These are phyloP conservation scores for Sinosuthora webbiana DNA, from an alignment of 2,113 vertebrate species.

Conservation along the genomic window DNA sequence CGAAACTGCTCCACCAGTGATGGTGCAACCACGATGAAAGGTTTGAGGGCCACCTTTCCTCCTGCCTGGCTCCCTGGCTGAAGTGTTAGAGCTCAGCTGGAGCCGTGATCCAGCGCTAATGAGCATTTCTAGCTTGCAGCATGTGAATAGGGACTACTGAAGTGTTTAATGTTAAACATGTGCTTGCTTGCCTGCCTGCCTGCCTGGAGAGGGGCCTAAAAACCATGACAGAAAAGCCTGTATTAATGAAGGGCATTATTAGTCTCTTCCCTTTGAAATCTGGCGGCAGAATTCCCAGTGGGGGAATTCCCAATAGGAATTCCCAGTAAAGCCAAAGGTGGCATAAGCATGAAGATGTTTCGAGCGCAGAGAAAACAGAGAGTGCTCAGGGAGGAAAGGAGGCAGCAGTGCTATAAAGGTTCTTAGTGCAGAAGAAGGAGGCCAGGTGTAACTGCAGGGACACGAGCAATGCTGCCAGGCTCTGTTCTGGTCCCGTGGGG, in stretches of 20 bases:
- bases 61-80: not conserved
- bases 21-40: not conserved
- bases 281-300: slow-evolving; percentile 48
- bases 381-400: not conserved
- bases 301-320: slow-evolving; percentile 58
- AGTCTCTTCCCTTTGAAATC: slow-evolving; percentile 44
- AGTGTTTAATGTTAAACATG: slow-evolving; percentile 58
- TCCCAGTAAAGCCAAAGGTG: slow-evolving; percentile 14
- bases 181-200: slow-evolving; percentile 25
- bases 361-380: not conserved
- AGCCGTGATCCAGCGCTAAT: not conserved
- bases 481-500: not conserved
- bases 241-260: slow-evolving; percentile 48
- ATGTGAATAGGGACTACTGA: slow-evolving; percentile 17
- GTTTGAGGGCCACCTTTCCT: not conserved
- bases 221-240: slow-evolving; percentile 25
- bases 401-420: not conserved
- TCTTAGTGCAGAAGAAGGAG: not conserved
- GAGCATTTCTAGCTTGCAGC: slow-evolving; percentile 40
- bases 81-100: not conserved
- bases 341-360: not conserved
- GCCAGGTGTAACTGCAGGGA: not conserved
- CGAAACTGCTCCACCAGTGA: rapidly evolving
- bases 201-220: slow-evolving; percentile 34
- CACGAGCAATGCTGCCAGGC: not conserved